Percentiles rank a stretch among this genome's conserved stretches.
phyloP scores from a whole-genome alignment of 2,113 vertebrate genomes.

The Strigops habroptila region DNA sequence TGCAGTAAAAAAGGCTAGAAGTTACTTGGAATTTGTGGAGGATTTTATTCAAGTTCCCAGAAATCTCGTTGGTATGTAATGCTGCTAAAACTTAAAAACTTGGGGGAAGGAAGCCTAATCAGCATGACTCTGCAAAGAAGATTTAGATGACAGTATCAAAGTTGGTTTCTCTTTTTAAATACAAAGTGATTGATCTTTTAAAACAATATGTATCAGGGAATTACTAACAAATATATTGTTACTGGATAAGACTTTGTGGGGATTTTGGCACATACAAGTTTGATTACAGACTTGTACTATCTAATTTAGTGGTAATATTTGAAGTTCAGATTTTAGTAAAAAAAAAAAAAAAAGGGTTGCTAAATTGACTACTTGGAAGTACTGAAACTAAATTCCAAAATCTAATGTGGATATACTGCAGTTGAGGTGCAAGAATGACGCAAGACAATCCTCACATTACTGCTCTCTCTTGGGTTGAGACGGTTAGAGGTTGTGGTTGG shows the following conservation, averaged over 20 bases:
- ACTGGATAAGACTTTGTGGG: neutral
- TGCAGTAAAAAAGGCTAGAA: constrained; percentile 83
- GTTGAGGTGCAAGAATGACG: neutral
- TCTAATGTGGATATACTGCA: neutral
- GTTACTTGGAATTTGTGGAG: constrained; percentile 84
- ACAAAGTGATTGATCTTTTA: neutral
- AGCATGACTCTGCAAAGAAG: neutral
- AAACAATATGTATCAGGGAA: neutral
- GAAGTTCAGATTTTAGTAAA: neutral
- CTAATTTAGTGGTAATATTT: neutral
- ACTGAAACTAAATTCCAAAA: neutral
- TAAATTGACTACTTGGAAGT: neutral
- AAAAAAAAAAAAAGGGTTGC: rapidly evolving
- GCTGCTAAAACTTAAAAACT: constrained; percentile 28
- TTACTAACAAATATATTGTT: neutral
- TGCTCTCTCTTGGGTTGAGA: neutral
- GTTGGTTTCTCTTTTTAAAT: neutral
- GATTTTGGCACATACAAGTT: neutral
- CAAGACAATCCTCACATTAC: rapidly evolving
- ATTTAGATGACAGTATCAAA: neutral
- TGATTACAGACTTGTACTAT: neutral
- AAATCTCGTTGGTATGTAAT: constrained; percentile 83
- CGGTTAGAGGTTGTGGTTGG: neutral
- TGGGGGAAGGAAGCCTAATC: neutral
- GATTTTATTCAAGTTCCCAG: constrained; percentile 86